Conservation (phyloP, 2,113 vertebrate genomes). For the Ia io region DNA sequence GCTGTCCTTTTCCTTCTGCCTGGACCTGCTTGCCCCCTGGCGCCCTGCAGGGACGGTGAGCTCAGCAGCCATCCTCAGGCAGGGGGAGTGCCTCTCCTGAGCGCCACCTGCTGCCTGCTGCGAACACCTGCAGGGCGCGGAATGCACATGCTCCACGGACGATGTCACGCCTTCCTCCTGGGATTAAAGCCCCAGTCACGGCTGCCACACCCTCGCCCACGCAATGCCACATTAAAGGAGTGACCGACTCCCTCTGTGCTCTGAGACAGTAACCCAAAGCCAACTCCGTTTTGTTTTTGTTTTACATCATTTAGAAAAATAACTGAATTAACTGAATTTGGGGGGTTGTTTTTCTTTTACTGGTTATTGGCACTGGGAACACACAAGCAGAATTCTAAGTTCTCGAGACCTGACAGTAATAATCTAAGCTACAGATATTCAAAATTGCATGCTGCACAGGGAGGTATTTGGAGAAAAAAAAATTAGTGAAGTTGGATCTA, state of each 20-base stretch:
- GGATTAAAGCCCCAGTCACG: background rate
- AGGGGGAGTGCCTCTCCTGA: background rate
- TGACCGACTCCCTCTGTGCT: fast-evolving
- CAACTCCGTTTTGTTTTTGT: background rate
- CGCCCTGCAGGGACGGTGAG: background rate
- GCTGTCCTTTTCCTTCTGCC: background rate
- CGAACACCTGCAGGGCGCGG: background rate
- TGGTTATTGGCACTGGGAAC: background rate
- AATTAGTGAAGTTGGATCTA: constrained; percentile 64
- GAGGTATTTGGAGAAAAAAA: constrained; percentile 40
- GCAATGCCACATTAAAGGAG: fast-evolving
- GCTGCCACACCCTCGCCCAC: background rate
- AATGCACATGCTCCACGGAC: fast-evolving
- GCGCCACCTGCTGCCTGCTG: too few species aligned
- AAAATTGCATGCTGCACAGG: constrained; percentile 15
- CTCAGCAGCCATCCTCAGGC: background rate
- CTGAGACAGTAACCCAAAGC: background rate
- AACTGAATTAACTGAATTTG: background rate
- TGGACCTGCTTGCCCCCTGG: background rate
- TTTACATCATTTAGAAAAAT: background rate
- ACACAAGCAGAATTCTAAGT: background rate
- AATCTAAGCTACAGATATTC: constrained; percentile 41
- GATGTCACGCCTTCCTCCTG: background rate
- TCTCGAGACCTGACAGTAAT: background rate
- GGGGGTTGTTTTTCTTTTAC: background rate